Conservation (phyloP, 2,888 invertebrate genomes). For the Heliconius sara region DNA sequence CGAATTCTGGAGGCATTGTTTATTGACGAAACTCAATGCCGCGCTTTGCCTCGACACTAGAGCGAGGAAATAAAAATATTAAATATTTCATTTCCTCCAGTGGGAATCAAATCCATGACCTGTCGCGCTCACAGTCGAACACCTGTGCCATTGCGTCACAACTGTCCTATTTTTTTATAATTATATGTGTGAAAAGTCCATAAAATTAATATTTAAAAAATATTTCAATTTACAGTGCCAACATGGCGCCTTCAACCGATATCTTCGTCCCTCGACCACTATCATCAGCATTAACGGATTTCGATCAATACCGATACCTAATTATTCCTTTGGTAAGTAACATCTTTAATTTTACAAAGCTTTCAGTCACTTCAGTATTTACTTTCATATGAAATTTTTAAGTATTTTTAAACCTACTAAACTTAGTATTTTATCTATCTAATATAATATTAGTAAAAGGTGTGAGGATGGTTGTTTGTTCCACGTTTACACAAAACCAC, state of each 20-base stretch:
- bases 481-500: no score
- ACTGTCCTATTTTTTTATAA: no score
- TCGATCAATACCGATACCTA: slow-evolving; percentile 61
- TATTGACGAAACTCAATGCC: no score
- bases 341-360: neutral
- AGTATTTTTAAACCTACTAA: neutral
- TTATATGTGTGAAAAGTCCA: neutral
- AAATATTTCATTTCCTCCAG: neutral
- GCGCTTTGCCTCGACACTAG: no score
- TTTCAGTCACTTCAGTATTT: no score
- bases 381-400: neutral
- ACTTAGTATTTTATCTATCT: no score
- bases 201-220: neutral
- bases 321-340: slow-evolving; percentile 68
- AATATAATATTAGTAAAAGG: no score
- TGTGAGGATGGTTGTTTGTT: no score
- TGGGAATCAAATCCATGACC: no score
- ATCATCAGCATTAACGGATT: slow-evolving; percentile 71
- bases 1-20: no score
- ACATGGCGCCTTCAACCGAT: slow-evolving; percentile 89
- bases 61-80: neutral
- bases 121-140: no score
- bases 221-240: slow-evolving; percentile 87
- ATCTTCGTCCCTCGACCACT: slow-evolving; percentile 86
- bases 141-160: no score